phyloP scores from a whole-genome alignment of 2,888 invertebrate species.

The Callosobruchus maculatus region DNA sequence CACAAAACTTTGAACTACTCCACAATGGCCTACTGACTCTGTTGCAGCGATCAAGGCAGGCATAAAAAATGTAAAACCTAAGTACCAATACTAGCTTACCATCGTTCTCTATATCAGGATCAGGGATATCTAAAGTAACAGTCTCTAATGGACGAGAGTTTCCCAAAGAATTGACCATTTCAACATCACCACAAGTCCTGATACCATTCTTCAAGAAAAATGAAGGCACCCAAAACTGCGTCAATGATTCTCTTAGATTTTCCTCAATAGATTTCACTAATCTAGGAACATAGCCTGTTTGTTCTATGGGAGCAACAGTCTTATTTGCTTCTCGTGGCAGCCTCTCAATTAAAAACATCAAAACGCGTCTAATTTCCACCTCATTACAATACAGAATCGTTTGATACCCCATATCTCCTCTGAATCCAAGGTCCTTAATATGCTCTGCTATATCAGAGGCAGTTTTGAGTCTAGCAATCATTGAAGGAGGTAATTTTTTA shows the following conservation, averaged over 20 bases:
- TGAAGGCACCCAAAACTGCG: slow-evolving; percentile 42
- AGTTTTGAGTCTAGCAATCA: slow-evolving; percentile 83
- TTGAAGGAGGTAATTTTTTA: slow-evolving; percentile 62
- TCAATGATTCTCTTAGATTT: slow-evolving; percentile 35
- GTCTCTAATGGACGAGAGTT: slow-evolving; percentile 35
- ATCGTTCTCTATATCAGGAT: slow-evolving; percentile 30
- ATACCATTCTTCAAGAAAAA: slow-evolving; percentile 36
- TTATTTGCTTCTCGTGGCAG: slow-evolving; percentile 81
- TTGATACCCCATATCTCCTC: slow-evolving; percentile 94
- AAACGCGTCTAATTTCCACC: slow-evolving; percentile 79
- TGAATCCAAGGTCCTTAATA: slow-evolving; percentile 80
- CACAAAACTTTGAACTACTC: too few species aligned
- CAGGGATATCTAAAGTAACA: slow-evolving; percentile 38
- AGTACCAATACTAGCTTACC: too few species aligned
- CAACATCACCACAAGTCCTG: slow-evolving; percentile 29
- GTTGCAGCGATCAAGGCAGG: too few species aligned
- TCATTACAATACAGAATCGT: slow-evolving; percentile 93
- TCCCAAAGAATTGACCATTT: slow-evolving; percentile 40
- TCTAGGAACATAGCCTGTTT: slow-evolving; percentile 48
- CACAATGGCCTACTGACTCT: too few species aligned
- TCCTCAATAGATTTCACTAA: slow-evolving; percentile 43
- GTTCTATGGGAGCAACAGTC: slow-evolving; percentile 49
- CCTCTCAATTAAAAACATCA: slow-evolving; percentile 92
- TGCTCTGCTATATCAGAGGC: slow-evolving; percentile 80
- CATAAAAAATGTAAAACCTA: slow-evolving; percentile 50